Evolutionary conservation across 1,140 invertebrate species (phyloP), one percentile per base, ranked within the genome.

Genomic region (Tenebrio molitor): DNA sequence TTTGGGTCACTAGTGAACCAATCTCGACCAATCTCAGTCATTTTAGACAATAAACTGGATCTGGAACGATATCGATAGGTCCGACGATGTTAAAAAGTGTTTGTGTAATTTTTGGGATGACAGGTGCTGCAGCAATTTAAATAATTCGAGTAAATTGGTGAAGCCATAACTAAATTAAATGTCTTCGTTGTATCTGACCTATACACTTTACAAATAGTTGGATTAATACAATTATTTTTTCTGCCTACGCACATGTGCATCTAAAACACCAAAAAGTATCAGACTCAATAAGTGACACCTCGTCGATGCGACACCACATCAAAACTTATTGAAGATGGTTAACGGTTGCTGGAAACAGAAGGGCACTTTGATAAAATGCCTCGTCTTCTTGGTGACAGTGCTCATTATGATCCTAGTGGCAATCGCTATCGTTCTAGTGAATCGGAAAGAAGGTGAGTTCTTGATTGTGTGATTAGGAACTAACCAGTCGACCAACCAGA

Each of bases 211-310:
- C 23, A 29, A 58, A 29, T 58, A 25, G 21, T 29, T 12, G n/a
- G 21, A 58, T 58, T 58, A 58, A 58, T 58, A 58, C 29, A 58
- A 58, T 58, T 58, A 58, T 58, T 58, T 58, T 58, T 58, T 14
- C 50, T 6, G 21, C 50, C 50, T 29, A 58, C 50, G 50, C 50
- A 25, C 23, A 29, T 25, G 8, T 58, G 50, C 50, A 58, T 29
- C n/a, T 58, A 58, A 58, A 58, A 58, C 29, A 29, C 23, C 50
- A 14, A 58, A 58, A 58, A 29, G 23, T 58, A 58, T 58, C 50
- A 58, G 36, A n/a, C 50, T 58, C 50, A 58, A 58, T 58, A 33
- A 58, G 21, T 25, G 16, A 21, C 21, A 58, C n/a, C 29, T 29
- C n/a, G 21, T 29, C n/a, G n/a, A 58, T 14, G 1, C 15, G 50